These are phyloP conservation scores for Gadopsis marmoratus DNA, from an alignment of 2,797 vertebrate species.

Conservation along the genomic window DNA sequence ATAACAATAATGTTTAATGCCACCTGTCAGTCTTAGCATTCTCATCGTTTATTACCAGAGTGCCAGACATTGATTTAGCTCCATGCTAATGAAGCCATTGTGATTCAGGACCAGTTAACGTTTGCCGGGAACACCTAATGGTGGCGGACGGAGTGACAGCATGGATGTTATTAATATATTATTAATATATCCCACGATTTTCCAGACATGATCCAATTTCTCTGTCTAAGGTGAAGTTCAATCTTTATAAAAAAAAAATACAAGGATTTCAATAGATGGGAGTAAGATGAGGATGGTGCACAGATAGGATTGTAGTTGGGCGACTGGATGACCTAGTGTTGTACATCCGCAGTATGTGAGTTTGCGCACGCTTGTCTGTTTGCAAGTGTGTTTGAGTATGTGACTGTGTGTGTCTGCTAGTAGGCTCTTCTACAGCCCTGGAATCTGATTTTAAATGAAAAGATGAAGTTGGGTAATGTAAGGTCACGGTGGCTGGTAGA, in stretches of 20 bases:
- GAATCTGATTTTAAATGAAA: conserved; percentile 45
- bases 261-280: conserved; percentile 16
- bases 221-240: conserved; percentile 50
- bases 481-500: conserved; percentile 46
- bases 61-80: conserved; percentile 69
- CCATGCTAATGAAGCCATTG: conserved; percentile 76
- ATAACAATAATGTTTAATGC: conserved; percentile 75
- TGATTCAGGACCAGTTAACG: conserved; percentile 73
- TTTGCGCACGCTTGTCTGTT: not conserved
- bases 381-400: conserved; percentile 14
- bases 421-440: conserved; percentile 14
- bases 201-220: conserved; percentile 77
- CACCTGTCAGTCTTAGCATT: conserved; percentile 78
- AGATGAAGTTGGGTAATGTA: conserved; percentile 34
- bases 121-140: conserved; percentile 71
- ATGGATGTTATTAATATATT: conserved; percentile 73
- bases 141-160: conserved; percentile 46
- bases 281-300: conserved; percentile 4
- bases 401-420: not conserved
- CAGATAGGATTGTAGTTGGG: conserved; percentile 3
- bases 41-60: conserved; percentile 75
- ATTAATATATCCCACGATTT: conserved; percentile 75
- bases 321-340: not conserved
- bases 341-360: conserved; percentile 7
- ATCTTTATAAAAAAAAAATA: conserved; percentile 48